Conservation (phyloP, 2,797 vertebrate genomes). For the Bovichtus diacanthus region DNA sequence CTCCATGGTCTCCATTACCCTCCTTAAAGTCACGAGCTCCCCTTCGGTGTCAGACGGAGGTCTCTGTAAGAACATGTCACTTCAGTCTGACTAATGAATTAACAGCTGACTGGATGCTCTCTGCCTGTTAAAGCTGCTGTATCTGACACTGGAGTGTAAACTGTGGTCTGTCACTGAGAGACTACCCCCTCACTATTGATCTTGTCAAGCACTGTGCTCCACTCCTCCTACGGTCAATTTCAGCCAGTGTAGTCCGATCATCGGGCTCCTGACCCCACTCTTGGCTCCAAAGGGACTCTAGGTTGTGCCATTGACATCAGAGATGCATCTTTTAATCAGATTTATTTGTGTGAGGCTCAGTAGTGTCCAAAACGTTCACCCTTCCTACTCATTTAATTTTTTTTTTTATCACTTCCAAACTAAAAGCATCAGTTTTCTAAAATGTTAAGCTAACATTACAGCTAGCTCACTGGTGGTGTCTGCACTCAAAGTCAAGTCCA, state of each 20-base stretch:
- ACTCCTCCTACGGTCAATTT: constrained; percentile 29
- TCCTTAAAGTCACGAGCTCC: constrained; percentile 42
- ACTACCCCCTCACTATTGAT: constrained; percentile 27
- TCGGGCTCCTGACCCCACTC: constrained; percentile 15
- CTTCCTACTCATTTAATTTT: not conserved
- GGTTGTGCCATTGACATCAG: constrained; percentile 31
- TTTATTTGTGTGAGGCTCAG: constrained; percentile 13
- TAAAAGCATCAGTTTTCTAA: not conserved
- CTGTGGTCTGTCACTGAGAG: constrained; percentile 57
- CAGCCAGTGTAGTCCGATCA: constrained; percentile 1
- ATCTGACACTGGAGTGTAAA: constrained; percentile 49
- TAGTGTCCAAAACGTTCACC: not conserved
- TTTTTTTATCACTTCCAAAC: not conserved
- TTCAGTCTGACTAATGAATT: constrained; percentile 59
- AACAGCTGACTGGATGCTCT: constrained; percentile 39
- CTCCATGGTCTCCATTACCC: constrained; percentile 54
- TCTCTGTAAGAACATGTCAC: constrained; percentile 47
- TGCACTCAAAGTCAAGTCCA: not conserved
- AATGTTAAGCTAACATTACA: not conserved
- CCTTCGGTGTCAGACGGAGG: constrained; percentile 64
- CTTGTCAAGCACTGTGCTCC: constrained; percentile 25
- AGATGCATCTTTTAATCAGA: not conserved
- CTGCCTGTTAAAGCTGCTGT: constrained; percentile 41
- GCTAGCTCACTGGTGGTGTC: not conserved
- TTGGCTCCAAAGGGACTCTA: constrained; percentile 13